Base-by-base conservation (phyloP, 2,797 vertebrate genomes). In the Lagocephalus sceleratus region DNA sequence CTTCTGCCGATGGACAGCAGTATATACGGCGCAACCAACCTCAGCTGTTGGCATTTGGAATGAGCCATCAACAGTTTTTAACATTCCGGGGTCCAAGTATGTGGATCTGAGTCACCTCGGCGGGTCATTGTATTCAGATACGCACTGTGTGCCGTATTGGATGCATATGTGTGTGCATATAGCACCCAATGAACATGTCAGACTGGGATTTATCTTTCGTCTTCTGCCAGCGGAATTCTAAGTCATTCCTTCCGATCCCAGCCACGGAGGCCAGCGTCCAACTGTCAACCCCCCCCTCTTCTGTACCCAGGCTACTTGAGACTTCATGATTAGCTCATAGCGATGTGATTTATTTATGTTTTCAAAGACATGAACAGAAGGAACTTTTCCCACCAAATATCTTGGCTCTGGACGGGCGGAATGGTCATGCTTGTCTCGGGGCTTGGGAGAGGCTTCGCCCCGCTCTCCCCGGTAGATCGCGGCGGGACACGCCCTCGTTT, bases 281-380 rank as follows among this genome's bases (percentile, higher is more conserved):
- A 82, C 68, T 75, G 80, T 75, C 76, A 71, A 5, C 51, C 63
- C 62, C 54, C 47, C 39, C n/a, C 8, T 1, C n/a, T 1, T 19
- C n/a, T 5, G 10, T 63, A 78, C 35, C 60, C 67, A 66, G 58
- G 70, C 82, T 87, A 68, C 81, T 84, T 85, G 71, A 86, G 79
- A 84, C 78, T 88, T 88, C 55, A 65, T 83, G 82, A 90, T 89
- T 89, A 89, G 85, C 86, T 88, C 83, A 85, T 84, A 84, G 82
- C 72, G 68, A 87, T 88, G 76, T 90, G 85, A 90, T 91, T 91
- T 90, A 91, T 91, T 91, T 88, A 81, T 88, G 87, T 87, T 89
- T 86, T 85, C 57, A 83, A 76, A 86, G 79, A 74, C 74, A 86
- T 81, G 82, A 85, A 90, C 82, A 77, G 72, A 72, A 73, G 76